Base-by-base conservation (phyloP, 2,797 vertebrate genomes). In the Enteromius fasciolatus region DNA sequence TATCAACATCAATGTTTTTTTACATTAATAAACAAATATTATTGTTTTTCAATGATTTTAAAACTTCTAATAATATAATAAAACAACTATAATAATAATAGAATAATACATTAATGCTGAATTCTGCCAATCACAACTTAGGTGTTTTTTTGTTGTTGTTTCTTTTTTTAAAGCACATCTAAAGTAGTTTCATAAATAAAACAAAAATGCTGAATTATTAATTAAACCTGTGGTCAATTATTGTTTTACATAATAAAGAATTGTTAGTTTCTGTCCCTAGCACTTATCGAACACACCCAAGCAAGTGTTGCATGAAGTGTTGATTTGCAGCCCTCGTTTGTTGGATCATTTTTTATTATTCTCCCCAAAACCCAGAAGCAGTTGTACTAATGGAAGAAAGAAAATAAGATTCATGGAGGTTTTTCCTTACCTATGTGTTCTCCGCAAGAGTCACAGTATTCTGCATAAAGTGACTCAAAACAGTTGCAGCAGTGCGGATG, bases 401-500 rank as follows among this genome's bases (percentile, higher is more conserved):
- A 14, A 46, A 15, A 61, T 11, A 25, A 61, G 18, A 25, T 59
- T 76, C 1, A 41, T 10, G n/a, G 74, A 17, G 31, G 46, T 33
- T 25, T 48, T 2, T 54, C 18, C 90, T 77, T 95, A 99, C 98
- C 98, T 90, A 99, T 99, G 92, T 99, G 98, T 50, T 99, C 96
- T 87, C 97, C 97, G 15, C 98, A 99, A 68, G 97, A 97, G 69
- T 99, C 98, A 11, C 98, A 99, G 90, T 98, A 98, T 87, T 99
- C 98, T 0, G 98, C 97, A 0, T 98, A 99, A 77, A 99, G 94
- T 59, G 97, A 97, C 92, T 99, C 97, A 0, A 99, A 99, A 93
- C 98, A 99, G 94, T 95, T 96, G 93, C 98, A 99, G 92, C 98
- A 99, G 93, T 99, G 98, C 48, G 98, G 98, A 61, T 96, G 92